Conservation (phyloP, 2,113 vertebrate species). For the Serilophus lunatus region DNA sequence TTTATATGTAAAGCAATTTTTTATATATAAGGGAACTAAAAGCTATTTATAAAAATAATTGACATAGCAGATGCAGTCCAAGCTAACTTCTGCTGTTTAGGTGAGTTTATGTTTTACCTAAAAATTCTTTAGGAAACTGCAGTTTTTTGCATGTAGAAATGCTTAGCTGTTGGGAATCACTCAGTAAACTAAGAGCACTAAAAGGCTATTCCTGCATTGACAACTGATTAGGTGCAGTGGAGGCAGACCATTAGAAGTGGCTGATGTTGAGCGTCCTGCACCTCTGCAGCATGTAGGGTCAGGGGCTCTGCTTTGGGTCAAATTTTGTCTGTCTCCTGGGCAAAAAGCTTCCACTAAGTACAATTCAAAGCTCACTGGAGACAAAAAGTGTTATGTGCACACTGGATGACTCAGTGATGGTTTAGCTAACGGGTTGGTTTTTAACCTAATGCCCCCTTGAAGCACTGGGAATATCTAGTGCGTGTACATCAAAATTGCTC, state of each 20-base stretch:
- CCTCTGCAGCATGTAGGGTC: not conserved
- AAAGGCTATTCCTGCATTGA: not conserved
- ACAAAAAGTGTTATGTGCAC: not conserved
- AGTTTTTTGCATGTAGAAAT: not conserved
- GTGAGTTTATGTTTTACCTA: not conserved
- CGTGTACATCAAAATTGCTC: not conserved
- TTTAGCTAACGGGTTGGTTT: not conserved
- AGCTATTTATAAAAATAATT: not conserved
- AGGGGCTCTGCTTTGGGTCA: not conserved
- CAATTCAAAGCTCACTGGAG: not conserved
- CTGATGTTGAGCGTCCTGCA: not conserved
- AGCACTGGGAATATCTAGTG: not conserved
- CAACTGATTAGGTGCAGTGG: not conserved
- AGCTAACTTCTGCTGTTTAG: not conserved
- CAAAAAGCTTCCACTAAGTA: not conserved
- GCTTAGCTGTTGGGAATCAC: not conserved
- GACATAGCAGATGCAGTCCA: not conserved
- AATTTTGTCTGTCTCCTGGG: not conserved
- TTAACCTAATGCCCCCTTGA: conserved; percentile 1
- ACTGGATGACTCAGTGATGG: not conserved
- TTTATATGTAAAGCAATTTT: not conserved
- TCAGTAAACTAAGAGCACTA: not conserved
- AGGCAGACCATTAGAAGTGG: not conserved
- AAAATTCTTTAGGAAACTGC: not conserved
- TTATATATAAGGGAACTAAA: not conserved